Evolutionary conservation across 2,113 vertebrate species (phyloP).

Genomic region (Meleagris gallopavo): DNA sequence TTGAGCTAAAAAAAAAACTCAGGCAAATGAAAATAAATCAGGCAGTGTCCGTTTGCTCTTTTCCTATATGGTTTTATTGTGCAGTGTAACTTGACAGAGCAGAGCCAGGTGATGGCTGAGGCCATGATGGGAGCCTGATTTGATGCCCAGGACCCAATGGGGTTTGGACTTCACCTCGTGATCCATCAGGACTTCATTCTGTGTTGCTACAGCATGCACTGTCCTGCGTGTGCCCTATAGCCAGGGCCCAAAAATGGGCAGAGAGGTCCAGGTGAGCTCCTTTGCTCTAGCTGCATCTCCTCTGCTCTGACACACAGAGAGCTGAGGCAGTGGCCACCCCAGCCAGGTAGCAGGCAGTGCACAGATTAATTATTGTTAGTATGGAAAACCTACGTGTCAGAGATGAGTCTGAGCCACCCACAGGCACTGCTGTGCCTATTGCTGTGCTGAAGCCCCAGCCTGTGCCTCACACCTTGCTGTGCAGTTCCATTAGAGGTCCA

Average conservation of each 20-base stretch:
- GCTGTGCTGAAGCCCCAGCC: not conserved
- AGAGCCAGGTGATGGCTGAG: not conserved
- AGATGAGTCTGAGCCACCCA: not conserved
- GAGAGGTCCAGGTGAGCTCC: not conserved
- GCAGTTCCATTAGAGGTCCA: not conserved
- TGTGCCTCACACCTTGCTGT: not conserved
- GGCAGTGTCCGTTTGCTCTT: not conserved
- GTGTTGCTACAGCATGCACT: not conserved
- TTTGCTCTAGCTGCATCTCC: not conserved
- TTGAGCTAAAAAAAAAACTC: not conserved
- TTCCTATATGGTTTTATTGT: not conserved
- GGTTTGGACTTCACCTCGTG: not conserved
- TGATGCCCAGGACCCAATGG: not conserved
- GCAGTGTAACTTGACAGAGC: accelerated
- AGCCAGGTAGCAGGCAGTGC: not conserved
- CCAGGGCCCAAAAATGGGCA: not conserved
- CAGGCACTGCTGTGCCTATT: accelerated
- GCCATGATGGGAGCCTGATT: not conserved
- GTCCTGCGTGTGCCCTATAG: not conserved
- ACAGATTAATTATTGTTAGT: not conserved
- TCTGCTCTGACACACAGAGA: not conserved
- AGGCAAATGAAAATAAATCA: not conserved
- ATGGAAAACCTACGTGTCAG: not conserved
- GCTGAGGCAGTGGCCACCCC: not conserved
- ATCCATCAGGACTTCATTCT: not conserved